These are phyloP conservation scores for Glandiceps talaboti DNA, from an alignment of 53 echinoderm and acorn worm genomes.

Conservation along the genomic window DNA sequence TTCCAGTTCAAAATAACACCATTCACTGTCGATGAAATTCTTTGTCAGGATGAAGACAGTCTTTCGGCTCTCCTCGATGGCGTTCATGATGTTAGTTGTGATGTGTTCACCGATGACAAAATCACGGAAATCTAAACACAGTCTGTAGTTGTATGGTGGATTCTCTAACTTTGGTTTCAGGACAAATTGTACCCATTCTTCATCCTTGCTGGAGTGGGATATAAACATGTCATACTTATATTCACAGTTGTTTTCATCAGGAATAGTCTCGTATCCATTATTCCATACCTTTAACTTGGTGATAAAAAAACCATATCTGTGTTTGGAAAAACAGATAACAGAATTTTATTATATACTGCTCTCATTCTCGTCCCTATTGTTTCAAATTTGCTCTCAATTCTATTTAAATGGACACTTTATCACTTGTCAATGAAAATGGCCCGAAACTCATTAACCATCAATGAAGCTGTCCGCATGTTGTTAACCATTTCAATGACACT, in stretches of 20 bases:
- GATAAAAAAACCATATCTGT: too few relatives aligned
- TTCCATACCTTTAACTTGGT: too few relatives aligned
- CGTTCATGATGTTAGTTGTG: not conserved
- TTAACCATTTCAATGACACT: too few relatives aligned
- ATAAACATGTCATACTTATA: not conserved
- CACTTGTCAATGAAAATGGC: too few relatives aligned
- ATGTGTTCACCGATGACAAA: slow-evolving; percentile 3
- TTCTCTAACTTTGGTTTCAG: not conserved
- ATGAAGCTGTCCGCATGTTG: too few relatives aligned
- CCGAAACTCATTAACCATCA: too few relatives aligned
- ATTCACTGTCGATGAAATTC: not conserved
- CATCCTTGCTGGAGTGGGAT: not conserved
- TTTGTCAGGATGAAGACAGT: not conserved
- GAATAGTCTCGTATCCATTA: not conserved
- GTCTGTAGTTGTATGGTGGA: not conserved
- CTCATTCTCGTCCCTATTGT: too few relatives aligned
- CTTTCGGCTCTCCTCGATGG: not conserved
- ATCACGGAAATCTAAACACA: slow-evolving; percentile 5
- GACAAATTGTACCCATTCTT: not conserved
- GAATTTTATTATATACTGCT: too few relatives aligned
- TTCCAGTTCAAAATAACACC: slow-evolving; percentile 7
- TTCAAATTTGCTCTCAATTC: too few relatives aligned
- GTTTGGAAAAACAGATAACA: too few relatives aligned
- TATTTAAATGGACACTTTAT: too few relatives aligned
- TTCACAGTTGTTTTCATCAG: not conserved